Base-by-base conservation (phyloP, 2,797 vertebrate genomes). In the Lepilemur septentrionalis region DNA sequence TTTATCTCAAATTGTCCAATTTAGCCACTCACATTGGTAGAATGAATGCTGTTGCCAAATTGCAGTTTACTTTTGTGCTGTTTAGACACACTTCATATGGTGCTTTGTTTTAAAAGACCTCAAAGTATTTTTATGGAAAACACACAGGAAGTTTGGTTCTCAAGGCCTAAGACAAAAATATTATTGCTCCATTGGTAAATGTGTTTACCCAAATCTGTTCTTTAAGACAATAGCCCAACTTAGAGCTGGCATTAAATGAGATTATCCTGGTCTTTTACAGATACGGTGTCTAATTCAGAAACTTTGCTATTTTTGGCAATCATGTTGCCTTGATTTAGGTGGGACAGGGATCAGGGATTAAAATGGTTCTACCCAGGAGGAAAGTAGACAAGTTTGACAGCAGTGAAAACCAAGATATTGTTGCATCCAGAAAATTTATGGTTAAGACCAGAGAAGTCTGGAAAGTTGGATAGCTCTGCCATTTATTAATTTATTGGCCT, bases 61-160 rank as follows among this genome's bases (percentile, higher is more conserved):
- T 93, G 95, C 83, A 79, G 89, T 96, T 97, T 97, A 94, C 85
- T 96, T 95, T 93, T 65, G 82, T 82, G 81, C 91, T 97, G 83
- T 92, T 97, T 93, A 96, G 97, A 97, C 89, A 97, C 89, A 97
- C 80, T 96, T 97, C 94, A 70, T 95, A 96, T 96, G 96, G 95
- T 84, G 82, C 89, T 93, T 78, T 95, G 94, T 96, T 96, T 93
- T 91, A 91, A 93, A 95, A 96, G 91, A 91, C 83, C 83, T 94
- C 70, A 22, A 86, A 97, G 85, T 81, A 93, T 93, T 97, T 97
- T 97, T 94, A 96, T 96, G 89, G 80, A 97, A 75, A 41, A 75
- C 76, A 92, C n/a, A 81, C 57, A 92, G 91, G 97, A 95, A 94
- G 89, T 96, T 96, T 92, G 86, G 79, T 92, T 96, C 92, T 96